phyloP scores from a whole-genome alignment of 2,113 vertebrate species.

The Sula dactylatra region DNA sequence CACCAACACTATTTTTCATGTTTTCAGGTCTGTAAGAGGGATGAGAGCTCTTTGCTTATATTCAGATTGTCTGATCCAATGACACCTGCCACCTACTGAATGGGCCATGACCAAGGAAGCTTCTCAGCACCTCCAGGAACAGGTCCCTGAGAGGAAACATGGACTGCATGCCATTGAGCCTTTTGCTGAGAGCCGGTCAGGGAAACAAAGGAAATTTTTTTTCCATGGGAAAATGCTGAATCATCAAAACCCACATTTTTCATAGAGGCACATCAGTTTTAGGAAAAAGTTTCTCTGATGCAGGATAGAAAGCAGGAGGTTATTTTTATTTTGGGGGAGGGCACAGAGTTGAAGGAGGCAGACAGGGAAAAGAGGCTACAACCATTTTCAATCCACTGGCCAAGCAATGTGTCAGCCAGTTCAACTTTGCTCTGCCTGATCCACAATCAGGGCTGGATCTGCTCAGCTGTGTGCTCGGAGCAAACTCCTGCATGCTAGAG shows the following conservation, averaged over 20 bases:
- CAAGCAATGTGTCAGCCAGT: background rate
- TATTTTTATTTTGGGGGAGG: background rate
- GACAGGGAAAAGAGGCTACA: background rate
- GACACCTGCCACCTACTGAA: background rate
- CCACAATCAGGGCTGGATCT: background rate
- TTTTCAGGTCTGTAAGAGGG: background rate
- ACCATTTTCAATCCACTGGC: background rate
- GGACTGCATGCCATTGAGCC: background rate
- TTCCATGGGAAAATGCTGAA: conserved; percentile 10
- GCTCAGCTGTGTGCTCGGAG: background rate
- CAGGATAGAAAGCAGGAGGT: background rate
- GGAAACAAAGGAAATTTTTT: conserved; percentile 13
- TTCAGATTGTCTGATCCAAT: background rate
- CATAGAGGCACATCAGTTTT: background rate
- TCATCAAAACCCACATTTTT: conserved; percentile 11
- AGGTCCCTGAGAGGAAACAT: background rate
- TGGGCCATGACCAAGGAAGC: background rate
- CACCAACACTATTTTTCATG: background rate
- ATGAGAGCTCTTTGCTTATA: background rate
- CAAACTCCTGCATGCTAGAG: background rate
- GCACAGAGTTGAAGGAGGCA: background rate
- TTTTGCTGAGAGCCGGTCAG: background rate
- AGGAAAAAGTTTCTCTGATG: background rate
- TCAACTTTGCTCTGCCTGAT: background rate
- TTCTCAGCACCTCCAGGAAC: background rate